phyloP scores from a whole-genome alignment of 2,888 invertebrate genomes.

The Epinotia bilunana region DNA sequence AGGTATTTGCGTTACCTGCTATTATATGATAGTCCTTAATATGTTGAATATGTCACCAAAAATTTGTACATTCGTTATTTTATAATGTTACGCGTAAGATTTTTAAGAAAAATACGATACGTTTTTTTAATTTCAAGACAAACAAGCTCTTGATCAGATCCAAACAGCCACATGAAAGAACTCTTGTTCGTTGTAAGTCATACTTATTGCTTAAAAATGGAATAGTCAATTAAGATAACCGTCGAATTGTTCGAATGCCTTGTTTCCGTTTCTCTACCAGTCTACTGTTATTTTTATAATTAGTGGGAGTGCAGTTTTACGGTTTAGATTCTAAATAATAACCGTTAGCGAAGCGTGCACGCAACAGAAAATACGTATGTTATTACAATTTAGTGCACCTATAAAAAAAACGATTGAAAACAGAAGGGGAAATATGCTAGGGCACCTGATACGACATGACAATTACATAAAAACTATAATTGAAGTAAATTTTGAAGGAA shows the following conservation, averaged over 20 bases:
- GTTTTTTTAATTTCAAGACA: no score
- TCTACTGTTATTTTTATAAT: slow-evolving; percentile 30
- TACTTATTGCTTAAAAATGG: slow-evolving; percentile 18
- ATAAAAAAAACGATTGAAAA: no score
- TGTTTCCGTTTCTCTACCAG: slow-evolving; percentile 22
- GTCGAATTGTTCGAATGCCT: slow-evolving; percentile 14
- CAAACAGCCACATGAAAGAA: slow-evolving; percentile 18
- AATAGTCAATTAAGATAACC: slow-evolving; percentile 28
- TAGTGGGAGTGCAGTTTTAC: slow-evolving; percentile 19
- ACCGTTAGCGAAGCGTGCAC: background rate
- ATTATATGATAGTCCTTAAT: no score
- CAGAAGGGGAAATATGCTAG: no score
- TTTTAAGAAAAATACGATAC: no score
- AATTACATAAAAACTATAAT: no score
- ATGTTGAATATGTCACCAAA: no score
- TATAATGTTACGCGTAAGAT: no score
- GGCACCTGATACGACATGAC: no score
- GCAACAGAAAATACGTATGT: background rate
- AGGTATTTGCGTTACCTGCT: no score
- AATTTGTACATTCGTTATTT: no score
- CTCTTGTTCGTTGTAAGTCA: slow-evolving; percentile 20
- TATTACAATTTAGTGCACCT: background rate
- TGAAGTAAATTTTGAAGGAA: no score
- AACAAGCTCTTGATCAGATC: background rate
- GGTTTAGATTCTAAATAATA: slow-evolving; percentile 20